A percentile compares a stretch with the other conserved stretches of the same genome.
These are phyloP conservation scores for Stenichneumon culpator DNA, from an alignment of 2,888 invertebrate species.

Conservation along the genomic window DNA sequence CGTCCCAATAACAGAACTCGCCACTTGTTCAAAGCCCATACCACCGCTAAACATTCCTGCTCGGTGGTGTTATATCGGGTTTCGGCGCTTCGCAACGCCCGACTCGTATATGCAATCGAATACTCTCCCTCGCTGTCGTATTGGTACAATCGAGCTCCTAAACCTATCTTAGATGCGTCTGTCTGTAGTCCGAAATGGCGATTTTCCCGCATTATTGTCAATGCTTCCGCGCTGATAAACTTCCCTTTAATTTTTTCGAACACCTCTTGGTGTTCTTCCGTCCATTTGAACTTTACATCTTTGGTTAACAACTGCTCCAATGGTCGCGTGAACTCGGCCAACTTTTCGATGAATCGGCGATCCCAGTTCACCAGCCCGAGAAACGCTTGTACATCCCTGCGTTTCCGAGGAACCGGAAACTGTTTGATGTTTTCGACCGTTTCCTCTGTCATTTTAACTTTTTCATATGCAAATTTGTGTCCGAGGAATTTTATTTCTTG, in stretches of 20 bases:
- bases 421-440: slow-evolving; percentile 70
- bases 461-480: slow-evolving; percentile 68
- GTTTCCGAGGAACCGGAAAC: slow-evolving; percentile 71
- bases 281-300: slow-evolving; percentile 63
- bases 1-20: too few relatives aligned
- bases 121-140: slow-evolving; percentile 4
- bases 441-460: slow-evolving; percentile 67
- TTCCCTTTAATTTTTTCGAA: slow-evolving; percentile 64
- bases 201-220: slow-evolving; percentile 43
- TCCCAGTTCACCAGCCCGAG: slow-evolving; percentile 77
- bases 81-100: slow-evolving; percentile 41
- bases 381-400: slow-evolving; percentile 74
- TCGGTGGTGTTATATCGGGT: slow-evolving; percentile 30
- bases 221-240: slow-evolving; percentile 47
- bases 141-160: neutral
- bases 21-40: too few relatives aligned
- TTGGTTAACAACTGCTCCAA: slow-evolving; percentile 72
- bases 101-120: slow-evolving; percentile 31
- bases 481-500: slow-evolving; percentile 71
- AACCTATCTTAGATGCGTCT: too few relatives aligned
- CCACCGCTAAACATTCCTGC: slow-evolving; percentile 22
- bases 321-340: slow-evolving; percentile 69
- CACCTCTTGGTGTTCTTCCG: slow-evolving; percentile 46
- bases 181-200: neutral
- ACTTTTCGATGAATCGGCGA: slow-evolving; percentile 73